Conservation (phyloP, 2,888 invertebrate species). For the Alviniconcha strummeri region DNA sequence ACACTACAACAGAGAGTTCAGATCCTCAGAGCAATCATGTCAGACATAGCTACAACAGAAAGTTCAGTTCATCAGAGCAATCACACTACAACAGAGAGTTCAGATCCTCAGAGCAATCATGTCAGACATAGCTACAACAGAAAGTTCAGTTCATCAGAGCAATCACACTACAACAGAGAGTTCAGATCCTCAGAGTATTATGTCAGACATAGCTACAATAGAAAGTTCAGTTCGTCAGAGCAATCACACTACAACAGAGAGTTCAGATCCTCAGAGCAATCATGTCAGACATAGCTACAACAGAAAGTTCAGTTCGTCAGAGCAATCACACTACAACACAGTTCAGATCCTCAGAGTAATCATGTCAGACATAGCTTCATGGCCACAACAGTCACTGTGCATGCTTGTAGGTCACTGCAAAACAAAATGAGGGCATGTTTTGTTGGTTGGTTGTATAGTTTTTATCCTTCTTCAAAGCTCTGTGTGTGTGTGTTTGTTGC, state of each 20-base stretch:
- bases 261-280: constrained; percentile 84
- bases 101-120: constrained; percentile 84
- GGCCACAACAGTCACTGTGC: constrained; percentile 70
- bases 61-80: constrained; percentile 81
- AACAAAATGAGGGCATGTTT: too few species aligned
- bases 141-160: constrained; percentile 80
- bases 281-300: constrained; percentile 82
- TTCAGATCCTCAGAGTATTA: constrained; percentile 92
- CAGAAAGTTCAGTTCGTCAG: constrained; percentile 77
- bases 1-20: constrained; percentile 85
- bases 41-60: constrained; percentile 77
- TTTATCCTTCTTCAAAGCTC: too few species aligned
- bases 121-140: constrained; percentile 80
- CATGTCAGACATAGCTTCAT: constrained; percentile 85
- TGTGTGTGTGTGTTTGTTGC: too few species aligned
- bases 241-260: constrained; percentile 87
- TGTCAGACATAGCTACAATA: constrained; percentile 80
- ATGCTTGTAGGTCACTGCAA: too few species aligned
- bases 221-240: constrained; percentile 78
- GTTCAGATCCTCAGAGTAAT: constrained; percentile 82
- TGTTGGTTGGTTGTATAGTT: too few species aligned
- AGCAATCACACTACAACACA: constrained; percentile 81
- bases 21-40: constrained; percentile 87
- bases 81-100: constrained; percentile 77
- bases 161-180: constrained; percentile 82